These are phyloP conservation scores for Herminia tarsipennalis DNA, from an alignment of 2,888 invertebrate genomes.

Conservation along the genomic window DNA sequence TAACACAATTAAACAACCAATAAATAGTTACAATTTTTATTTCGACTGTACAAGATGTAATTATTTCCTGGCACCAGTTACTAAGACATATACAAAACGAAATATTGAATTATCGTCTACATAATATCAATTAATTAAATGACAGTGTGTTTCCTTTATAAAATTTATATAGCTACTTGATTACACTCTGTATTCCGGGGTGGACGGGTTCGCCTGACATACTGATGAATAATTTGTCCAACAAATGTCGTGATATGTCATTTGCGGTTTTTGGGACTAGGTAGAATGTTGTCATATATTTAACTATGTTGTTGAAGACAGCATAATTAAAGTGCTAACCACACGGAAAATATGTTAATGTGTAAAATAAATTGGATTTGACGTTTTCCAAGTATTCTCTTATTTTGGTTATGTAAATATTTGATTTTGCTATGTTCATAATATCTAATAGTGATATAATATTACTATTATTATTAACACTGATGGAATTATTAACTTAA, in stretches of 20 bases:
- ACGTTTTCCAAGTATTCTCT: neutral
- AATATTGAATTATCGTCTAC: neutral
- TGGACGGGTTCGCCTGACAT: conserved; percentile 4
- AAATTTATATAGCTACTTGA: conserved; percentile 4
- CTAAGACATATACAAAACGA: neutral
- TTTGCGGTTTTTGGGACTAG: conserved; percentile 1
- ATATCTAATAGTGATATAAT: no score
- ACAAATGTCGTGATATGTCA: conserved; percentile 1
- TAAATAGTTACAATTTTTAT: no score
- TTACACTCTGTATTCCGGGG: neutral
- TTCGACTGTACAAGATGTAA: no score
- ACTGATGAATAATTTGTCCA: conserved; percentile 6
- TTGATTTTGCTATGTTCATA: neutral
- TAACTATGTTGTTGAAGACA: conserved; percentile 1
- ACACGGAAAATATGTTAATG: neutral
- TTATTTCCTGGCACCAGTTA: neutral
- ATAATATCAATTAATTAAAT: conserved; percentile 2
- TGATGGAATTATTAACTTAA: no score
- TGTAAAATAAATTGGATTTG: neutral
- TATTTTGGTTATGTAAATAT: conserved; percentile 1
- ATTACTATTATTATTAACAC: no score
- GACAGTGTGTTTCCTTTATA: conserved; percentile 9
- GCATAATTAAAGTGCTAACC: conserved; percentile 7
- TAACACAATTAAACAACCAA: no score
- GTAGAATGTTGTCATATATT: conserved; percentile 1